phyloP scores from a whole-genome alignment of 2,888 invertebrate species.

The Anoncus sp. region DNA sequence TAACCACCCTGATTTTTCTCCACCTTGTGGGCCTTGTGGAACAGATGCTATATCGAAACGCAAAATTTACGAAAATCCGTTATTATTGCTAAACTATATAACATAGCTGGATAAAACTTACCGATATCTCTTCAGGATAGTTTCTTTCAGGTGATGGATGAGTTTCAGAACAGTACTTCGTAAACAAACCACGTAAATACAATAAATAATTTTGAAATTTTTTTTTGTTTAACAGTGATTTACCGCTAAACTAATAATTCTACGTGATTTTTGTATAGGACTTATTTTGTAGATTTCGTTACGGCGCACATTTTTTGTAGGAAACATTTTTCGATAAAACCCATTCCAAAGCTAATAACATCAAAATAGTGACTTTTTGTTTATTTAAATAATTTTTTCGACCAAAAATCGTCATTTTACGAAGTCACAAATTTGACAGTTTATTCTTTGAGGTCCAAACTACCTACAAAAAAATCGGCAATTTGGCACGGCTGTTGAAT shows the following conservation, averaged over 20 bases:
- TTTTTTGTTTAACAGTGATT: background rate
- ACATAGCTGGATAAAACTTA: background rate
- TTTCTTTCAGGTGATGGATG: background rate
- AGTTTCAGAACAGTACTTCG: background rate
- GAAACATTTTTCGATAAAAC: background rate
- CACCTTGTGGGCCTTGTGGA: no score
- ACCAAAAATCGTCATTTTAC: background rate
- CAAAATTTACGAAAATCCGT: no score
- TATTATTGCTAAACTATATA: background rate
- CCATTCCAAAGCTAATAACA: background rate
- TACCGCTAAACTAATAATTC: slow-evolving; percentile 6
- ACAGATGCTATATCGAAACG: no score
- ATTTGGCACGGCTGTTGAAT: background rate
- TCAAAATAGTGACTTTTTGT: background rate
- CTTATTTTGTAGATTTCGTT: background rate
- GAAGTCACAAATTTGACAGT: background rate
- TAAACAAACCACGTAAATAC: background rate
- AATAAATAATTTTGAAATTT: background rate
- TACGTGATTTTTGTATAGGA: slow-evolving; percentile 8
- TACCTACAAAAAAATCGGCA: background rate
- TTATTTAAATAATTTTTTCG: background rate
- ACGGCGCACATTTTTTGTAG: background rate
- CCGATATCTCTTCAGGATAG: background rate
- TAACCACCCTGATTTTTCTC: no score
- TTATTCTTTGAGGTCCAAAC: background rate